Conservation (phyloP, 1,140 invertebrate species). For the Solenopsis invicta region DNA sequence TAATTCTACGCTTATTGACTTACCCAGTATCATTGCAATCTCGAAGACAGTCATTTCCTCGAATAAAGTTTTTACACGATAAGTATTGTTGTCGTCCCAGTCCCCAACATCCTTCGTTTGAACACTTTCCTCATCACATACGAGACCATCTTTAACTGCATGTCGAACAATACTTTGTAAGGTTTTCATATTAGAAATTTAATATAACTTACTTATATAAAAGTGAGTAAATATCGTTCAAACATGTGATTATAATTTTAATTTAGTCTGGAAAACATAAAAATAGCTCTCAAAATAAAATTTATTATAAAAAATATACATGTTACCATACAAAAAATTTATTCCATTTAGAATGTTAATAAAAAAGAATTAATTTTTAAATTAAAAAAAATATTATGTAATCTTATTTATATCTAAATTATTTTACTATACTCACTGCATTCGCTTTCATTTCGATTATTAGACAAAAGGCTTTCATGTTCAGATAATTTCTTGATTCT, state of each 20-base stretch:
- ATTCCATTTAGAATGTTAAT: background rate
- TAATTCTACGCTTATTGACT: constrained; percentile 77
- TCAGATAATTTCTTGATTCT: constrained; percentile 92
- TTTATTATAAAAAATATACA: background rate
- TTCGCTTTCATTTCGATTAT: constrained; percentile 90
- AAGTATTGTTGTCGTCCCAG: constrained; percentile 96
- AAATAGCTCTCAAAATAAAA: background rate
- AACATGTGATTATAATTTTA: constrained; percentile 62
- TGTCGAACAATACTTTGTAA: constrained; percentile 39
- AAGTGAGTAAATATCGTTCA: background rate
- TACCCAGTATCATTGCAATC: constrained; percentile 92
- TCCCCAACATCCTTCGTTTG: constrained; percentile 97
- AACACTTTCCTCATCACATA: constrained; percentile 97
- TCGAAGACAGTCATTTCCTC: constrained; percentile 92
- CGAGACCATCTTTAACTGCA: constrained; percentile 90
- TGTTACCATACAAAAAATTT: constrained; percentile 26
- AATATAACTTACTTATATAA: constrained; percentile 40
- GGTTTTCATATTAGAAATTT: constrained; percentile 30
- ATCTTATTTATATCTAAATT: background rate
- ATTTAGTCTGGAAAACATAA: background rate
- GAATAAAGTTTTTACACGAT: constrained; percentile 94
- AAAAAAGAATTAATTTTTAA: background rate
- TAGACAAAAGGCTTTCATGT: constrained; percentile 91
- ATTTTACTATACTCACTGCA: constrained; percentile 92
- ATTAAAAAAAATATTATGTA: background rate